phyloP scores from a whole-genome alignment of 2,113 vertebrate genomes.

The Ia io region DNA sequence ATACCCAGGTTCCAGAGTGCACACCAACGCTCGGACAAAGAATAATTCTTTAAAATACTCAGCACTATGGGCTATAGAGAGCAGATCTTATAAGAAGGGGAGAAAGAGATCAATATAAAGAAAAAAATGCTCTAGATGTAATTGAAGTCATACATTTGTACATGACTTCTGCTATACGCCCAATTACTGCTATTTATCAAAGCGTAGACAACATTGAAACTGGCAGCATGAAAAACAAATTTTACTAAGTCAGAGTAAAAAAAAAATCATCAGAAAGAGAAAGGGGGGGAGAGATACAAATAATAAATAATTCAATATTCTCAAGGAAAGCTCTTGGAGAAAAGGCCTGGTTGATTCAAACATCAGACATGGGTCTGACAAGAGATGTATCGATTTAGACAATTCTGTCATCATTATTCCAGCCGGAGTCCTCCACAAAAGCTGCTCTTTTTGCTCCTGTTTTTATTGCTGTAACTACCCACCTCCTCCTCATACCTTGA shows the following conservation, averaged over 20 bases:
- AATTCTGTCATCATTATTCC: slow-evolving; percentile 91
- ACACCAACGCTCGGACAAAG: slow-evolving; percentile 75
- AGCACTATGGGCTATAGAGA: slow-evolving; percentile 78
- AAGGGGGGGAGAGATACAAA: slow-evolving; percentile 84
- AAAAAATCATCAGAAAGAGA: slow-evolving; percentile 79
- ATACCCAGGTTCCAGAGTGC: slow-evolving; percentile 73
- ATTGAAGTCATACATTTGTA: slow-evolving; percentile 88
- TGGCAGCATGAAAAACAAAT: slow-evolving; percentile 87
- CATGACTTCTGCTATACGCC: slow-evolving; percentile 82
- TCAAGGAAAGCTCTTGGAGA: slow-evolving; percentile 85
- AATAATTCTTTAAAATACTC: slow-evolving; percentile 79
- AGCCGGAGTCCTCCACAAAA: slow-evolving; percentile 84
- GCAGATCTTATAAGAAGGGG: slow-evolving; percentile 76
- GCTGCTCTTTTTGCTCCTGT: slow-evolving; percentile 83
- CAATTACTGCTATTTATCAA: slow-evolving; percentile 91
- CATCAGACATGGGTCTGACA: slow-evolving; percentile 88
- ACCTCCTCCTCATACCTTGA: slow-evolving; percentile 76
- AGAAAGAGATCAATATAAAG: slow-evolving; percentile 82
- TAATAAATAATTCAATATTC: slow-evolving; percentile 93
- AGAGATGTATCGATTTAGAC: slow-evolving; percentile 89
- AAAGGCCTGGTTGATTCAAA: slow-evolving; percentile 89
- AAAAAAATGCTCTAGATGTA: slow-evolving; percentile 82
- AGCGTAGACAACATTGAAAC: slow-evolving; percentile 84
- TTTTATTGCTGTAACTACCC: slow-evolving; percentile 83
- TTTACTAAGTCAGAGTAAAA: slow-evolving; percentile 82